Evolutionary conservation across 2,888 invertebrate genomes (phyloP).

Genomic region (Steinernema hermaphroditum): DNA sequence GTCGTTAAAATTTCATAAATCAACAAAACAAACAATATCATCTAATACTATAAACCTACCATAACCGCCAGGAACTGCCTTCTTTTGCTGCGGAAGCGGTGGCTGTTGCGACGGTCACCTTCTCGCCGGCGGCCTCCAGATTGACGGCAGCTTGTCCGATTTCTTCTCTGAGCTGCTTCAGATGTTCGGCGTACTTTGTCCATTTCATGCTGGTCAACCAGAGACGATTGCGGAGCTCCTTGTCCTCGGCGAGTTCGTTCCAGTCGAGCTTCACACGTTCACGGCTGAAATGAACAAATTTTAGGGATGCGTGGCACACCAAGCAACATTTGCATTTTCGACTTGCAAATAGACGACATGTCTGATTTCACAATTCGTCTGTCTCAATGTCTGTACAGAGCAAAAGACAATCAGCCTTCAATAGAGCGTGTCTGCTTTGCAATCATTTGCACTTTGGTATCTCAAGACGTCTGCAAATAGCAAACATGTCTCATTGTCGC

Average conservation of each 20-base stretch:
- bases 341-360: too few species aligned
- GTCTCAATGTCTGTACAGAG: too few species aligned
- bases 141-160: conserved; percentile 17
- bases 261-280: conserved; percentile 53
- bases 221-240: conserved; percentile 46
- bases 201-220: conserved; percentile 55
- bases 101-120: conserved; percentile 5
- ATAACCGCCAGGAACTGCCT: not conserved
- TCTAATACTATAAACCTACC: conserved; percentile 11
- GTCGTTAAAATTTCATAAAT: conserved; percentile 22
- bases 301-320: too few species aligned
- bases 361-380: too few species aligned
- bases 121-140: not conserved
- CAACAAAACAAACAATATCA: conserved; percentile 28
- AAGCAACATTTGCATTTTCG: too few species aligned
- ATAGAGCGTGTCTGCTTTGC: too few species aligned
- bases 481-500: not conserved
- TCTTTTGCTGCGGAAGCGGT: not conserved
- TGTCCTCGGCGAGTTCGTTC: conserved; percentile 53
- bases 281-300: conserved; percentile 48
- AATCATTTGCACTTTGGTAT: too few species aligned
- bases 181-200: conserved; percentile 43
- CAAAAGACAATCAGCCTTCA: conserved; percentile 4
- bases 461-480: too few species aligned
- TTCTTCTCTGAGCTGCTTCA: conserved; percentile 34